Evolutionary conservation across 2,888 invertebrate species (phyloP).

Genomic region (Eilema griseolum): DNA sequence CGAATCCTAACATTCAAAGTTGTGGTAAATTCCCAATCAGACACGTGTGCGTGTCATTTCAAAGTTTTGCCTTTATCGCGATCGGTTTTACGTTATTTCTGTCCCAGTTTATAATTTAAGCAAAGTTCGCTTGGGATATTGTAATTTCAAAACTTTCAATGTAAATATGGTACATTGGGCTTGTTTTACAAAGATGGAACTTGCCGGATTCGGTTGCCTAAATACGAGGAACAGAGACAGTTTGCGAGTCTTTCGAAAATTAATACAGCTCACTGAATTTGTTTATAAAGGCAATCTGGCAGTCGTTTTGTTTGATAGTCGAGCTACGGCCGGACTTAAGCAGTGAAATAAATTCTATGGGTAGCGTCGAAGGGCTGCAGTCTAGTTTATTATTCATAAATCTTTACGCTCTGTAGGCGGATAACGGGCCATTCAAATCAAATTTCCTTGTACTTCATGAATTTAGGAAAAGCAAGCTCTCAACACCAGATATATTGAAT

Average conservation of each 20-base stretch:
- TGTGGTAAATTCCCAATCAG: constrained; percentile 59
- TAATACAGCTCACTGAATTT: constrained; percentile 43
- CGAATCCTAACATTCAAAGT: constrained; percentile 42
- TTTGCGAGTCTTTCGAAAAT: constrained; percentile 43
- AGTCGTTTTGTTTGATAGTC: constrained; percentile 51
- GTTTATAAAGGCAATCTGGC: constrained; percentile 48
- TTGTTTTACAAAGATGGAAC: constrained; percentile 58
- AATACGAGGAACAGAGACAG: constrained; percentile 39
- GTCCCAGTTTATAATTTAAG: constrained; percentile 66
- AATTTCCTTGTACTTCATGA: constrained; percentile 44
- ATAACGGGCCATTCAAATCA: constrained; percentile 47
- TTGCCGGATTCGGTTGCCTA: constrained; percentile 43
- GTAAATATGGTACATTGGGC: constrained; percentile 64
- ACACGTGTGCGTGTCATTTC: constrained; percentile 59
- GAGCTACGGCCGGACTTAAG: constrained; percentile 43
- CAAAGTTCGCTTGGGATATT: constrained; percentile 63
- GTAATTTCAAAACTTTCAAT: constrained; percentile 67
- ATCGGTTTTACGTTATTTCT: constrained; percentile 68
- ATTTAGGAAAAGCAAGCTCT: constrained; percentile 36
- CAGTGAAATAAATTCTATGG: constrained; percentile 48
- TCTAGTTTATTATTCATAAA: constrained; percentile 56
- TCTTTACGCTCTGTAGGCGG: constrained; percentile 50
- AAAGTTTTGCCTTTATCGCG: constrained; percentile 66
- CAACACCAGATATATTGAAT: constrained; percentile 21
- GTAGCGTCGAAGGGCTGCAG: constrained; percentile 46